A percentile compares a stretch with the other conserved stretches of the same genome.
Conservation (phyloP, 2,797 vertebrate genomes). For the Eurystomus glaucurus region DNA sequence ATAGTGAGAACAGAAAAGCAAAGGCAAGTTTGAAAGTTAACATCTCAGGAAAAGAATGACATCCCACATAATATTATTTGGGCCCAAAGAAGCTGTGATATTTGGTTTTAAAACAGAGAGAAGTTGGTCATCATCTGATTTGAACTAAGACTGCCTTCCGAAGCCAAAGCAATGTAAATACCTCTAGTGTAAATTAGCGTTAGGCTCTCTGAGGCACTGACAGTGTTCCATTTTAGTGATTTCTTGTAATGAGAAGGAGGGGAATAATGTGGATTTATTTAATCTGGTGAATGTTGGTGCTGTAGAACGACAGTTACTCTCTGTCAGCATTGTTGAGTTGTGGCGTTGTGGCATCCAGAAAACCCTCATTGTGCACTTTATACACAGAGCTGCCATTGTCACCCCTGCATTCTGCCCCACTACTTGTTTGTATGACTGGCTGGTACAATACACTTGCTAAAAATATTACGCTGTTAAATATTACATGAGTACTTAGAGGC, state of each 20-base stretch:
- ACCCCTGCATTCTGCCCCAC: slow-evolving; percentile 22
- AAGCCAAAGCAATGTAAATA: slow-evolving; percentile 23
- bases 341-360: slow-evolving; percentile 40
- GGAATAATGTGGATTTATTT: slow-evolving; percentile 77
- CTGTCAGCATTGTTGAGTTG: slow-evolving; percentile 73
- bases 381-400: slow-evolving; percentile 72
- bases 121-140: background rate
- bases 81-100: background rate
- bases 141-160: background rate
- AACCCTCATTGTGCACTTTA: slow-evolving; percentile 50
- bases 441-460: slow-evolving; percentile 50
- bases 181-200: slow-evolving; percentile 48
- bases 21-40: background rate
- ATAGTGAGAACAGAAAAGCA: background rate
- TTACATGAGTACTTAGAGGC: slow-evolving; percentile 31
- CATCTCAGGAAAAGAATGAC: background rate
- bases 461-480: slow-evolving; percentile 61
- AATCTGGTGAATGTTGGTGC: slow-evolving; percentile 72
- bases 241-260: slow-evolving; percentile 35
- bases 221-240: slow-evolving; percentile 65
- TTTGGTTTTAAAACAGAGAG: background rate
- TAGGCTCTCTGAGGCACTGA: slow-evolving; percentile 1
- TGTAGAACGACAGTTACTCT: slow-evolving; percentile 69
- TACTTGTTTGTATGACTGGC: slow-evolving; percentile 52
- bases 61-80: background rate